Percentiles rank a stretch among this genome's conserved stretches.
These are phyloP conservation scores for Nematostella vectensis DNA, from an alignment of 92 coral and sea anemone genomes.

Conservation along the genomic window DNA sequence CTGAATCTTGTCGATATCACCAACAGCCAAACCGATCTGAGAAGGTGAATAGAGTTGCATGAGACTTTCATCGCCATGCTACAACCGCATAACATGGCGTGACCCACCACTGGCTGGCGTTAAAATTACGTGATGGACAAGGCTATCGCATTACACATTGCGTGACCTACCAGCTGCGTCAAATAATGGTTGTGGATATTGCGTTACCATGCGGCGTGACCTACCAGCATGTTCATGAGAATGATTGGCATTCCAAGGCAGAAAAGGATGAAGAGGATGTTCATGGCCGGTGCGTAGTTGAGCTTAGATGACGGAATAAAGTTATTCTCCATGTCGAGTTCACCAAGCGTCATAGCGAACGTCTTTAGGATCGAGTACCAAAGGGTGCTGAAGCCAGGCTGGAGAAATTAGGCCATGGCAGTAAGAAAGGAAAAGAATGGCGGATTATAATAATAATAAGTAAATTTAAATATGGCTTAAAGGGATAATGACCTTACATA, in stretches of 20 bases:
- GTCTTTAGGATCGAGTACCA: constrained; percentile 66
- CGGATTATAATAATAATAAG: neutral
- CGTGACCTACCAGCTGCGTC: too few relatives aligned
- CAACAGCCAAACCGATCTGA: constrained; percentile 84
- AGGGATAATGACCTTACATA: neutral
- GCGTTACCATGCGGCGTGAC: too few relatives aligned
- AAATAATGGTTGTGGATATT: too few relatives aligned
- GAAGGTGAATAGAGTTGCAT: neutral
- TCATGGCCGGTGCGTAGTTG: constrained; percentile 48
- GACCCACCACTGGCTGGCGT: too few relatives aligned
- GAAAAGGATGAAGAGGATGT: constrained; percentile 59
- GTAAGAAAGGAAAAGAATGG: neutral
- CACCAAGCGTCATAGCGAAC: constrained; percentile 90
- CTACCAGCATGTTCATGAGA: constrained; percentile 87
- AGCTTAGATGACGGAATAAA: constrained; percentile 48
- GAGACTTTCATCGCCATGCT: too few relatives aligned
- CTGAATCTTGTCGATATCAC: constrained; percentile 81
- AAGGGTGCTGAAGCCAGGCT: constrained; percentile 21
- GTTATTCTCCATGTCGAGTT: constrained; percentile 58
- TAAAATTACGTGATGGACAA: too few relatives aligned
- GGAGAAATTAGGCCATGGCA: neutral
- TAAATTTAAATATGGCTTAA: constrained; percentile 1
- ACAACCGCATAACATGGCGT: too few relatives aligned
- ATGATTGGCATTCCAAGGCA: constrained; percentile 82
- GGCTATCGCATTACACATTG: too few relatives aligned